phyloP scores from a whole-genome alignment of 1,140 invertebrate genomes.

The Zaprionus camerounensis region DNA sequence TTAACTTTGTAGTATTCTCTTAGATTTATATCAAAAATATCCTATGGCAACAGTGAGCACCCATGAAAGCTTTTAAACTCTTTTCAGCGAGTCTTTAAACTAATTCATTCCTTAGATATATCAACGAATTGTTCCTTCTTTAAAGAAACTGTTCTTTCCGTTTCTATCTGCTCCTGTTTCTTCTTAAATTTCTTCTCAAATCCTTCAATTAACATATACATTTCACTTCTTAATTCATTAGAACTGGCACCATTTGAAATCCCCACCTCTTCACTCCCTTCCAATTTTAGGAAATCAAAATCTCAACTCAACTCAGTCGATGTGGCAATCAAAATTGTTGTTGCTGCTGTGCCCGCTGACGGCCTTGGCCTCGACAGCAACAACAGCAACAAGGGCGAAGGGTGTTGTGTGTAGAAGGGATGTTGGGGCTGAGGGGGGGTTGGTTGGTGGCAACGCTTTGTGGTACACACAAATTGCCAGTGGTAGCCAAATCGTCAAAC shows the following conservation, averaged over 20 bases:
- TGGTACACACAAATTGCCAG: constrained; percentile 59
- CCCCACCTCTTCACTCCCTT: neutral
- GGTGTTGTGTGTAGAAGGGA: too few species aligned
- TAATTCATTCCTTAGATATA: too few species aligned
- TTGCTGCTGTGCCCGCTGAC: constrained; percentile 12
- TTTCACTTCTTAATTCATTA: too few species aligned
- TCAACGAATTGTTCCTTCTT: neutral
- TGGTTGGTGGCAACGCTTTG: constrained; percentile 43
- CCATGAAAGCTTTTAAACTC: too few species aligned
- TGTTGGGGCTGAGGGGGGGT: neutral
- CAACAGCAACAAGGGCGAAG: neutral
- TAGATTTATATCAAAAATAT: too few species aligned
- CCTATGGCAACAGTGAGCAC: too few species aligned
- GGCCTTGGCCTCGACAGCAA: constrained; percentile 35
- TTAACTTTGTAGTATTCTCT: too few species aligned
- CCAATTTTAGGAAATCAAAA: constrained; percentile 16
- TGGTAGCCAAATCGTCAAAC: constrained; percentile 58
- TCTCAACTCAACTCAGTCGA: constrained; percentile 21
- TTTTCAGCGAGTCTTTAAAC: too few species aligned
- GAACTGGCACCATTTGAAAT: neutral
- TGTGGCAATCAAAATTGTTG: constrained; percentile 17
- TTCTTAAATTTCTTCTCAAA: neutral
- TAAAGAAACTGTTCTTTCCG: neutral
- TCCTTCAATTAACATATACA: neutral
- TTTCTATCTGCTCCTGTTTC: neutral